A percentile compares a stretch with the other conserved stretches of the same genome.
Conservation (phyloP, 2,888 invertebrate species). For the Pimpla rufipes region DNA sequence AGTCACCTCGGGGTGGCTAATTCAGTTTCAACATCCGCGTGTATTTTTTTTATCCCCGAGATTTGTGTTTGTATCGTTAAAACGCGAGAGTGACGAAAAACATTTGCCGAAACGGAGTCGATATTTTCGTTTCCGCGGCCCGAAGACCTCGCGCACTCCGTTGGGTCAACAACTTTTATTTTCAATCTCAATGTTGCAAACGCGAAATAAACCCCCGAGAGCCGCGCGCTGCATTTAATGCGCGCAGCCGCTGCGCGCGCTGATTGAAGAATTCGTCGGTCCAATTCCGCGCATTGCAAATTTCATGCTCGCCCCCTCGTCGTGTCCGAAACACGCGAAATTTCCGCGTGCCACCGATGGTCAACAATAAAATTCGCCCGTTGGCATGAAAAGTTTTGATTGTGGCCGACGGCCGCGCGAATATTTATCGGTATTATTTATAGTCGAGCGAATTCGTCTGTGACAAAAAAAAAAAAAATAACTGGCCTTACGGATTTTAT, state of each 20-base stretch:
- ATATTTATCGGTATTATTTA: constrained; percentile 27
- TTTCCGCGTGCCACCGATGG: background rate
- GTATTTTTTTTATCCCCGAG: too few relatives aligned
- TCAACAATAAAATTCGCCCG: constrained; percentile 33
- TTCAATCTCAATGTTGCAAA: background rate
- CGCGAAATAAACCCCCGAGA: background rate
- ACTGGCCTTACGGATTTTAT: constrained; percentile 47
- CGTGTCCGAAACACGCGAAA: background rate
- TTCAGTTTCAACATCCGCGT: too few relatives aligned
- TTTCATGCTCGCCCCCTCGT: background rate
- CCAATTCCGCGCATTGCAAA: background rate
- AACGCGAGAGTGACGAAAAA: too few relatives aligned
- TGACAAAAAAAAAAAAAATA: constrained; percentile 23
- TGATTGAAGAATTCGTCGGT: background rate
- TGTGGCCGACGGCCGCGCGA: background rate
- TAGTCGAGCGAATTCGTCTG: constrained; percentile 2
- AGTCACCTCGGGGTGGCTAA: too few relatives aligned
- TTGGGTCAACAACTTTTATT: background rate
- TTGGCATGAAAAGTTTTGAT: constrained; percentile 34
- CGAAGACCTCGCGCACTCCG: background rate
- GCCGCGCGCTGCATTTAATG: background rate
- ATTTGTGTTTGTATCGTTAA: too few relatives aligned
- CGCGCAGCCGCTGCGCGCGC: background rate
- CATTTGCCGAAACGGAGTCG: background rate
- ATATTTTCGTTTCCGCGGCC: background rate